Evolutionary conservation across 2,797 vertebrate species (phyloP).

Genomic region (Diceros bicornis): DNA sequence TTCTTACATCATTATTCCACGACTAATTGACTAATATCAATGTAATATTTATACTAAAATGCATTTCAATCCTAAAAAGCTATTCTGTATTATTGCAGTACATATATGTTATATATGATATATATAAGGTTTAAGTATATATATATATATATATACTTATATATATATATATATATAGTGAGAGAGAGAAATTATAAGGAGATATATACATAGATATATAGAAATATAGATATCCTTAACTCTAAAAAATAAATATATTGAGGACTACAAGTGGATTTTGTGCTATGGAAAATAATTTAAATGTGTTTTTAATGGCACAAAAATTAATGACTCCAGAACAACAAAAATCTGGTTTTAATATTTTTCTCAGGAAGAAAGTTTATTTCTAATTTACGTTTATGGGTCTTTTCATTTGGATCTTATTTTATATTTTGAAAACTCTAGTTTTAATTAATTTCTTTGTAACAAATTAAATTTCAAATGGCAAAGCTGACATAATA

Average conservation of each 20-base stretch:
- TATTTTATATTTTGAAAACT: conserved; percentile 25
- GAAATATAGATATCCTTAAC: not conserved
- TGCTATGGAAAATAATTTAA: not conserved
- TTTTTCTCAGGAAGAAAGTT: not conserved
- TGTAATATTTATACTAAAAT: not conserved
- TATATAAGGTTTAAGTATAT: not conserved
- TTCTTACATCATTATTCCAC: not conserved
- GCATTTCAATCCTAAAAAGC: not conserved
- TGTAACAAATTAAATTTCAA: conserved; percentile 35
- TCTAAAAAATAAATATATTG: not conserved
- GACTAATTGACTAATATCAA: not conserved
- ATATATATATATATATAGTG: no score
- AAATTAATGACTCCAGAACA: not conserved
- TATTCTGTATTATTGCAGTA: not conserved
- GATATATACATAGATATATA: not conserved
- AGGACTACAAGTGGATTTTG: not conserved
- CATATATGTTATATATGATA: not conserved
- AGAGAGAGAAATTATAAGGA: not conserved
- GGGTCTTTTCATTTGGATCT: not conserved
- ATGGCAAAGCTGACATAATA: not conserved
- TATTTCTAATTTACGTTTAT: not conserved
- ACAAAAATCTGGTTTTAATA: not conserved
- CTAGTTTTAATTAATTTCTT: conserved; percentile 3
- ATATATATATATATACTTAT: no score
- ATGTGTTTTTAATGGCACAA: not conserved